Percentiles rank a stretch among this genome's conserved stretches.
These are phyloP conservation scores for Drosophila subquinaria DNA, from an alignment of 2,888 invertebrate genomes.

Conservation along the genomic window DNA sequence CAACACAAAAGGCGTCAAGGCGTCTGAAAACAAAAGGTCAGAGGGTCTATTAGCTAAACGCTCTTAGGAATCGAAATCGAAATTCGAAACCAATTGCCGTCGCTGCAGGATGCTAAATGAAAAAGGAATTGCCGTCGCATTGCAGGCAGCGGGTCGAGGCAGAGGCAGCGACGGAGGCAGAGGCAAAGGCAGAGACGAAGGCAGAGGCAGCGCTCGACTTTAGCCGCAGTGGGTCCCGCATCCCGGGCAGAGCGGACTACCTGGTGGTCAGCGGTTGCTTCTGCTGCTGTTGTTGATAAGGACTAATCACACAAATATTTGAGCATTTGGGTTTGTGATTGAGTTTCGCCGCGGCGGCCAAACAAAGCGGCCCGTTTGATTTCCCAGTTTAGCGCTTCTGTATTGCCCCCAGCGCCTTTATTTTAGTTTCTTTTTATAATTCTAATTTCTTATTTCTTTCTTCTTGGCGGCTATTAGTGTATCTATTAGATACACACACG, in stretches of 20 bases:
- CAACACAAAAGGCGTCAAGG: slow-evolving; percentile 80
- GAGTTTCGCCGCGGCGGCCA: slow-evolving; percentile 57
- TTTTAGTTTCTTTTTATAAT: slow-evolving; percentile 40
- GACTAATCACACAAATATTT: slow-evolving; percentile 84
- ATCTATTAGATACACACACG: slow-evolving; percentile 61
- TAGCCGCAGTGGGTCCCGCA: slow-evolving; percentile 71
- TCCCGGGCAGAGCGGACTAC: slow-evolving; percentile 40
- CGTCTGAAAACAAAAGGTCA: slow-evolving; percentile 75
- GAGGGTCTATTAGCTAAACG: slow-evolving; percentile 63
- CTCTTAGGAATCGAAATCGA: slow-evolving; percentile 35
- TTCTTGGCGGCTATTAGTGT: slow-evolving; percentile 65
- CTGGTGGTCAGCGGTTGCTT: slow-evolving; percentile 39
- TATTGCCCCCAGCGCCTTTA: slow-evolving; percentile 55
- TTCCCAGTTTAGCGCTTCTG: slow-evolving; percentile 83
- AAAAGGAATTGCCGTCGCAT: slow-evolving; percentile 65
- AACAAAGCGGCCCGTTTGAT: slow-evolving; percentile 72
- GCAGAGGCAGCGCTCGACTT: slow-evolving; percentile 66
- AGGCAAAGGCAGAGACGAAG: slow-evolving; percentile 6
- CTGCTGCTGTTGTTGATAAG: slow-evolving; percentile 71
- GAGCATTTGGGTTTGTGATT: slow-evolving; percentile 78
- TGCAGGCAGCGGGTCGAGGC: slow-evolving; percentile 36
- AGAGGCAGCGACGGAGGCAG: slow-evolving; percentile 4
- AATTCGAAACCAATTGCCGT: slow-evolving; percentile 71
- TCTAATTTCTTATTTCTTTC: slow-evolving; percentile 69
- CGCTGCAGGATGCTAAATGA: slow-evolving; percentile 77